Evolutionary conservation across 2,797 vertebrate species (phyloP), one percentile per base, ranked within the genome.

Genomic region (Pangasius djambal): DNA sequence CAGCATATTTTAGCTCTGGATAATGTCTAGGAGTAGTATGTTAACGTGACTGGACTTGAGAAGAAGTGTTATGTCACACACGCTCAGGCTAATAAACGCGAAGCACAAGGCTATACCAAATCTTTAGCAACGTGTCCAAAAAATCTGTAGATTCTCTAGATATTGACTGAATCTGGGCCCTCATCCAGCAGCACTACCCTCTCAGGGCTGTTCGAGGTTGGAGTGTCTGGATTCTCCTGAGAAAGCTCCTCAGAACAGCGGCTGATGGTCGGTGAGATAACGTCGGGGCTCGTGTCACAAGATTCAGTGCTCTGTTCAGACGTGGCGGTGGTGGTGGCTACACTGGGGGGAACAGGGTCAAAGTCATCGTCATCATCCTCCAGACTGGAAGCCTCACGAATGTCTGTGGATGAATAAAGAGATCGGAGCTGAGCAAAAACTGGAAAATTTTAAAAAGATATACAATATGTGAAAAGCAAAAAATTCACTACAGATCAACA

Each of bases 251-350:
- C 98, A 0, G 98, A 99, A 50, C 97, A 98, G 12, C 97, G 96
- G 92, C 98, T 99, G 65, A 95, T 96, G 67, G 97, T 96, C 4
- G 98, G 98, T 0, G 98, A 99, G 89, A 98, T 95, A 15, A 98
- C 94, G 48, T 97, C 98, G 0, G 98, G 98, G 93, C 98, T 99
- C 6, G 96, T 98, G 95, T 99, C 98, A 1, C 98, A 98, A 2
- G 98, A 99, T 91, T 97, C 98, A 0, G 98, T 98, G 95, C 97
- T 99, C 95, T 98, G 98, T 93, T 98, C 98, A 0, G 98, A 98
- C 85, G 96, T 97, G 91, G 96, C 97, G 0, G 97, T 97, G 89
- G 96, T 97, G 89, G 96, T 97, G 0, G 97, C 96, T 25, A 96
- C 91, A 85, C 97, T 97, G 69, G 95, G 97, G 0, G 95, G 96